Evolutionary conservation across 2,888 invertebrate species (phyloP).

Genomic region (Agrochola litura): DNA sequence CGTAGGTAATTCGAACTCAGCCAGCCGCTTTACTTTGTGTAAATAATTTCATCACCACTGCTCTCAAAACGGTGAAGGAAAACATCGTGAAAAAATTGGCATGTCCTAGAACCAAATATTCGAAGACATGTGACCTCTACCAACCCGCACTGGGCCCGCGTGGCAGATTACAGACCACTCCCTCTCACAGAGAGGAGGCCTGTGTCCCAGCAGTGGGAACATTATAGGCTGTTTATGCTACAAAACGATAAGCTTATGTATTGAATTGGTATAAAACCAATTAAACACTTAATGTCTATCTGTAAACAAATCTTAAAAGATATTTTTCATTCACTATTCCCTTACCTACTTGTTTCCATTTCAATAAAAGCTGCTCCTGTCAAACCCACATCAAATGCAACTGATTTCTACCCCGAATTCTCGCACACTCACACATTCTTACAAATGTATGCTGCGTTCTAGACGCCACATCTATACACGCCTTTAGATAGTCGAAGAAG

Average conservation of each 20-base stretch:
- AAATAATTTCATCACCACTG: too few relatives aligned
- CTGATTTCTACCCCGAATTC: constrained; percentile 18
- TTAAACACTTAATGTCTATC: neutral
- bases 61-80: too few relatives aligned
- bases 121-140: too few relatives aligned
- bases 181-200: too few relatives aligned
- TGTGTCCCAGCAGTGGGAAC: too few relatives aligned
- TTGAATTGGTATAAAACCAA: neutral
- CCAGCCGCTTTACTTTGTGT: too few relatives aligned
- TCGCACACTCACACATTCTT: neutral
- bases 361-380: constrained; percentile 17
- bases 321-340: neutral
- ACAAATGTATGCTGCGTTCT: neutral
- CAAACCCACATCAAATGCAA: constrained; percentile 36
- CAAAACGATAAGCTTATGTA: neutral
- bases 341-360: constrained; percentile 1
- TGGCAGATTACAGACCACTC: too few relatives aligned
- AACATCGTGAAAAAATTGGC: too few relatives aligned
- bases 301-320: neutral
- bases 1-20: too few relatives aligned
- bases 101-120: too few relatives aligned
- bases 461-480: neutral
- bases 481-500: constrained; percentile 1
- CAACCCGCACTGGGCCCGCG: too few relatives aligned
- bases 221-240: neutral